Conservation (phyloP, 2,797 vertebrate species). For the Chaunax sp. region DNA sequence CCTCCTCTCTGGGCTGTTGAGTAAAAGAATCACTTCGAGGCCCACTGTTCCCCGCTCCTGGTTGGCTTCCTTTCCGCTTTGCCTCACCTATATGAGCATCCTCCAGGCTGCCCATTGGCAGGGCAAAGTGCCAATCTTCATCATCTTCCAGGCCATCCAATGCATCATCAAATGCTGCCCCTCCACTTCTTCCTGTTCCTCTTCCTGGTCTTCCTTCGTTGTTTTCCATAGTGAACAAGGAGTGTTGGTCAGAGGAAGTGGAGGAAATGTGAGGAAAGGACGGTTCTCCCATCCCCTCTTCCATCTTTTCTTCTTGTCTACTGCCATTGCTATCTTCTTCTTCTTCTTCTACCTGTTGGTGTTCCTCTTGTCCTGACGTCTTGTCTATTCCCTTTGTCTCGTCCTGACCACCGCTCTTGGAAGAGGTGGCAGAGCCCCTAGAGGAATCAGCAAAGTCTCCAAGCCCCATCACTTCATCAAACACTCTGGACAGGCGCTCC, state of each 20-base stretch:
- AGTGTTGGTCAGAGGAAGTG: constrained; percentile 31
- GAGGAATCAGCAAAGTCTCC: constrained; percentile 77
- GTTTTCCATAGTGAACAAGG: constrained; percentile 48
- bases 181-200: constrained; percentile 57
- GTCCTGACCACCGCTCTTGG: constrained; percentile 62
- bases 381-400: constrained; percentile 61
- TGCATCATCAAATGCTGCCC: constrained; percentile 68
- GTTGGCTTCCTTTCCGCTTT: constrained; percentile 22
- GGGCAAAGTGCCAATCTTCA: constrained; percentile 77
- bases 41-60: not conserved
- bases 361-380: constrained; percentile 39
- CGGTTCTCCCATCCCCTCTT: constrained; percentile 41
- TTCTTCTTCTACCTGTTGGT: constrained; percentile 45
- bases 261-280: constrained; percentile 35
- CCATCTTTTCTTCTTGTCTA: constrained; percentile 61
- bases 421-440: constrained; percentile 70
- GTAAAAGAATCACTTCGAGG: not conserved
- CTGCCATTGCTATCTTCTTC: constrained; percentile 62
- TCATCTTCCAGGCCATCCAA: constrained; percentile 77
- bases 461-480: constrained; percentile 80
- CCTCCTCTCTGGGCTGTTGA: constrained; percentile 35
- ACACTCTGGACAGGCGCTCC: constrained; percentile 72
- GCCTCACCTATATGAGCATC: constrained; percentile 51
- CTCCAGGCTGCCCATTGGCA: constrained; percentile 62
- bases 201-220: constrained; percentile 42